Evolutionary conservation across 2,113 vertebrate genomes (phyloP).

Genomic region (Caracal caracal): DNA sequence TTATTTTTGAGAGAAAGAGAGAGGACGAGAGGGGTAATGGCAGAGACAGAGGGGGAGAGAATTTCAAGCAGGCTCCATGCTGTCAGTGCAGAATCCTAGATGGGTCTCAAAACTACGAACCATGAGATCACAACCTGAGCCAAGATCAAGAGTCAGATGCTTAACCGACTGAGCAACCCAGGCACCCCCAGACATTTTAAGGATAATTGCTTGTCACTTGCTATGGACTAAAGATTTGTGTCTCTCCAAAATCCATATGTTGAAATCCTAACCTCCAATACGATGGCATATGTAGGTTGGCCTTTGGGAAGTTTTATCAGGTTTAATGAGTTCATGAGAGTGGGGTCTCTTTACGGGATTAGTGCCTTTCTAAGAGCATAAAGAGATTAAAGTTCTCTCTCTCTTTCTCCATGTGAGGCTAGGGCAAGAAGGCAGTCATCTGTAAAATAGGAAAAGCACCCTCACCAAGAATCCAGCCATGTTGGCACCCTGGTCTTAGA

Average conservation of each 20-base stretch:
- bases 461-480: background rate
- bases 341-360: background rate
- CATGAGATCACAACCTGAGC: too few relatives aligned
- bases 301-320: background rate
- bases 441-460: background rate
- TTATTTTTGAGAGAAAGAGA: too few relatives aligned
- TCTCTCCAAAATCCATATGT: rapidly evolving
- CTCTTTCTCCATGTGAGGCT: background rate
- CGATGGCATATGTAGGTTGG: background rate
- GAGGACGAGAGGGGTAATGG: too few relatives aligned
- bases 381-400: background rate
- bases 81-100: too few relatives aligned
- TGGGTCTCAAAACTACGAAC: too few relatives aligned
- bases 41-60: too few relatives aligned
- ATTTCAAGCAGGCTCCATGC: too few relatives aligned
- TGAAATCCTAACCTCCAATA: background rate
- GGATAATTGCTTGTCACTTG: background rate
- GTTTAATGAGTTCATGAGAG: background rate
- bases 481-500: too few relatives aligned
- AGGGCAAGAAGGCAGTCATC: background rate
- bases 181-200: background rate
- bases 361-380: background rate
- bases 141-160: too few relatives aligned
- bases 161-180: too few relatives aligned
- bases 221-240: background rate